phyloP scores from a whole-genome alignment of 2,797 vertebrate genomes.

The Crypturellus tataupa region DNA sequence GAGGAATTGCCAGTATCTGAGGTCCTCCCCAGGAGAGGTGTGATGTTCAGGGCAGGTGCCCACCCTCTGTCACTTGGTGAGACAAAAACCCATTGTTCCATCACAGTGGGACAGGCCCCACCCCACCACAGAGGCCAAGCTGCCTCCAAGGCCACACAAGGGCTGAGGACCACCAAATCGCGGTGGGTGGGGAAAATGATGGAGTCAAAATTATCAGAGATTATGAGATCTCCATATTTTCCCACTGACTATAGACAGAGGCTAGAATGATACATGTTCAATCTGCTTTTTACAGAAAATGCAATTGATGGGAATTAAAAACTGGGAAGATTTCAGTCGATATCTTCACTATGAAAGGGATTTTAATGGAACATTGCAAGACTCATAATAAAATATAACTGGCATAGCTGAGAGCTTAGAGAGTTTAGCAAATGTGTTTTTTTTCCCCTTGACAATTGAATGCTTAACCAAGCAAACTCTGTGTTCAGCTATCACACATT shows the following conservation, averaged over 20 bases:
- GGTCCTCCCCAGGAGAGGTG: too few relatives aligned
- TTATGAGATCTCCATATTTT: neutral
- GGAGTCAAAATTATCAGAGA: neutral
- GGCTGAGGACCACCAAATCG: neutral
- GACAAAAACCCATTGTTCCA: too few relatives aligned
- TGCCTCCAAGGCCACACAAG: too few relatives aligned
- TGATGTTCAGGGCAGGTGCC: too few relatives aligned
- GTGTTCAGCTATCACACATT: conserved; percentile 2
- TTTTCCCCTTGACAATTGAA: neutral
- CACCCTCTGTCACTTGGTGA: too few relatives aligned
- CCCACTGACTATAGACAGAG: neutral
- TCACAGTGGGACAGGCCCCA: too few relatives aligned
- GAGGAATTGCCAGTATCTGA: too few relatives aligned
- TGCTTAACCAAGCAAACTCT: neutral
- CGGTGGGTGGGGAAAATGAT: neutral
- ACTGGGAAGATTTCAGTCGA: neutral
- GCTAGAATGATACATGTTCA: neutral
- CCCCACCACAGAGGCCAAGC: too few relatives aligned
- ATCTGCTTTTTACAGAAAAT: neutral
- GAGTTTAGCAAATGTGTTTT: neutral
- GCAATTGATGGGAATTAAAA: neutral
- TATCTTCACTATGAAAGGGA: neutral
- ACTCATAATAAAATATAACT: neutral
- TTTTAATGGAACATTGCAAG: conserved; percentile 6
- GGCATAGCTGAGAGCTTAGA: neutral